Base-by-base conservation (phyloP, 1,140 invertebrate genomes). In the Papilio dardanus region DNA sequence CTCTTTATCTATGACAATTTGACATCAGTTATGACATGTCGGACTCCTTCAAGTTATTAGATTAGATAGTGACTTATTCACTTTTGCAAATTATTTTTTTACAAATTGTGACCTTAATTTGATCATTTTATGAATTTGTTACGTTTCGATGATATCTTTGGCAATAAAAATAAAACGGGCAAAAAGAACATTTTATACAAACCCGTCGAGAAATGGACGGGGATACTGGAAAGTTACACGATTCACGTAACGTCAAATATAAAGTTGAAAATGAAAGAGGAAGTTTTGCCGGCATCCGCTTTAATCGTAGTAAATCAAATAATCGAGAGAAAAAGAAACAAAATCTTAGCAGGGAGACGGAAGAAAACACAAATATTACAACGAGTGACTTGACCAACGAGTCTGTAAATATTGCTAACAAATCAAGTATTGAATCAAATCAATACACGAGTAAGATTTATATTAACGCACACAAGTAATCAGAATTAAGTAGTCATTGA, bases 81-180 rank as follows among this genome's bases (percentile, higher is more conserved):
- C 19, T 54, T 54, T 21, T 54, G 24, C 24, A 62, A 62, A 62
- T 62, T 62, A 24, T 28, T 28, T 14, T 62, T 62, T 12, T 28
- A 62, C 24, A 28, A 62, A 62, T 54, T 54, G 50, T 24, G 19
- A 54, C 2, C 28, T 74, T 33, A 14, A 37, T 74, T 24, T 33
- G 54, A 62, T 37, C 24, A 37, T 74, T 66, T 66, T 66, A 12
- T 35, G 31, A 33, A 31, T 33, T 66, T 66, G n/a, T 66, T 66
- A 31, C 30, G 35, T 66, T 62, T 28, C 24, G 24, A 62, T 62
- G 54, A 62, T 14, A 62, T 62, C 24, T 62, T 28, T 62, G 21
- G 54, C 24, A 62, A 28, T 62, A 66, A n/a, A 66, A 66, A 7
- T 66, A 33, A 30, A 33, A 19, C 30, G n/a, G 6, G 6, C 5